Conservation (phyloP, 2,888 invertebrate genomes). For the Apodemia mormo region DNA sequence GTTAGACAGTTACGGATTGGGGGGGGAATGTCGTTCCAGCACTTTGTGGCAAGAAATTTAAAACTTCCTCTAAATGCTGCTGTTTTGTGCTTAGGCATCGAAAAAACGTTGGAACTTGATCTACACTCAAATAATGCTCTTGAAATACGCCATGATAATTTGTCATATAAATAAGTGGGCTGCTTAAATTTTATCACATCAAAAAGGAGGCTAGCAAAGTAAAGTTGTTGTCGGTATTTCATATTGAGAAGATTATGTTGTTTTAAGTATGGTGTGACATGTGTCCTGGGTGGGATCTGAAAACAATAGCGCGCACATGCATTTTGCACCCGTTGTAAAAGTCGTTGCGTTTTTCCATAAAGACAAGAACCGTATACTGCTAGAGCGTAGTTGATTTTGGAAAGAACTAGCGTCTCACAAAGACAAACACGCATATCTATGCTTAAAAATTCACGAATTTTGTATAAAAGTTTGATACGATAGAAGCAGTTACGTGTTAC, state of each 20-base stretch:
- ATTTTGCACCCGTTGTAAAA: background rate
- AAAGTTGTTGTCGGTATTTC: background rate
- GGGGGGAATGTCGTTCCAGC: no score
- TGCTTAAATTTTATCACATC: no score
- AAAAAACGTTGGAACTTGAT: no score
- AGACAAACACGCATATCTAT: background rate
- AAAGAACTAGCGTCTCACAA: background rate
- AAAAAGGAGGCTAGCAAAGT: background rate
- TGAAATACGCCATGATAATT: no score
- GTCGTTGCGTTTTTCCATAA: background rate
- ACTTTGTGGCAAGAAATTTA: no score
- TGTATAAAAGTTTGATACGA: background rate
- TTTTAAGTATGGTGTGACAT: background rate
- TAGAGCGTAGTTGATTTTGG: background rate
- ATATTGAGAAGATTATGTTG: background rate
- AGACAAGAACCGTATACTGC: background rate
- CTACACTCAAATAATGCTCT: no score
- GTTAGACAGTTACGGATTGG: no score
- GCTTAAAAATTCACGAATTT: background rate
- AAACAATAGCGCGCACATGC: background rate
- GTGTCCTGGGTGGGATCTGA: background rate
- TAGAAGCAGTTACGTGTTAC: slow-evolving; percentile 5
- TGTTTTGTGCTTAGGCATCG: no score
- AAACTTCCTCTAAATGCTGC: no score
- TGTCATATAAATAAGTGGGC: no score